Base-by-base conservation (phyloP, 2,797 vertebrate species). In the Syndactyla subalaris region DNA sequence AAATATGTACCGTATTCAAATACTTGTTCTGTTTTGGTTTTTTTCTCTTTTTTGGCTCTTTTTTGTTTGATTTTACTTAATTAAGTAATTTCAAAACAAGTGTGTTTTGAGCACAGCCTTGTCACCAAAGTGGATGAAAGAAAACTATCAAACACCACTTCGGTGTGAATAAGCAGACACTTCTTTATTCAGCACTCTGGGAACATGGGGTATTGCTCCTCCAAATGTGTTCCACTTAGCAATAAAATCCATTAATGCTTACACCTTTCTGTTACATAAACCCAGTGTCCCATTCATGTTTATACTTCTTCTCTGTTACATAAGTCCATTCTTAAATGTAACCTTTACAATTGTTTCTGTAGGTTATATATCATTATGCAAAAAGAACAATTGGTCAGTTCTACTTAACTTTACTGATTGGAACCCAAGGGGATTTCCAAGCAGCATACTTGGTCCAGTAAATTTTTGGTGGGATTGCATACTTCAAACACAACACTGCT, bases 51-150 rank as follows among this genome's bases (percentile, higher is more conserved):
- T 24, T 43, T 32, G 15, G 36, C 5, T 38, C 5, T 34, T 57
- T 18, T 17, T 67, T 45, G 17, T 32, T 4, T 1, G 29, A 38
- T 72, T 43, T 48, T n/a, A 23, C 12, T 57, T 52, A 23, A n/a
- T 2, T 29, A 34, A 43, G 12, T 24, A 0, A 14, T 39, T 39
- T 39, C 6, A 57, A 58, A 83, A 39, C 29, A 57, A 20, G 2
- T 34, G 11, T 6, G 2, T 51, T 88, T 83, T 39, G 30, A 66
- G 27, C 38, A 27, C 6, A 43, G 20, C 21, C 18, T 62, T 38
- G 43, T 70, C 57, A 63, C 43, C 29, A 57, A 70, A 57, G 0
- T 0, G 4, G n/a, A 22, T 0, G 1, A 76, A 45, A 63, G 43
- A 49, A 57, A 49, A 4, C 1, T 70, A 26, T 13, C 23, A 63